Base-by-base conservation (phyloP, 2,797 vertebrate species). In the Champsocephalus gunnari region DNA sequence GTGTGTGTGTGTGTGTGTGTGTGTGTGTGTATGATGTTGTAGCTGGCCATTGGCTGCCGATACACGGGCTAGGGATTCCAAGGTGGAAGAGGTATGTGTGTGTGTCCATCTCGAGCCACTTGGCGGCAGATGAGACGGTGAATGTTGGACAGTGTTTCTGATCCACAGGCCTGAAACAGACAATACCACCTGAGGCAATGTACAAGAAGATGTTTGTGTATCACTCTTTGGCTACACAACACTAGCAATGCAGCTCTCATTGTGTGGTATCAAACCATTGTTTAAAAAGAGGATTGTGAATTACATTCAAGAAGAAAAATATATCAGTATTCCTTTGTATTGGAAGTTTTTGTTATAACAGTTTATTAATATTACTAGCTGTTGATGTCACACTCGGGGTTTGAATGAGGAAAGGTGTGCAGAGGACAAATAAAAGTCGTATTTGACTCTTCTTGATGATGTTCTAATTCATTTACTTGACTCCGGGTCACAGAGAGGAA, bases 61-160 rank as follows among this genome's bases (percentile, higher is more conserved):
- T 93, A 92, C 91, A 92, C 69, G 60, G 87, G 81, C 80, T 68
- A 49, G 86, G 89, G 92, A 92, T 91, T 93, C 92, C 92, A 93
- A 92, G 85, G 87, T 93, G 88, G 86, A 86, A 79, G 88, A 89
- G 89, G 86, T 90, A 82, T 90, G 82, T 66, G 57, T 81, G 75
- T 74, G 67, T 62, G 34, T 38, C 73, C 75, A 60, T 90, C 76
- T 77, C 63, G 55, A 85, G 87, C 89, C 84, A 88, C 80, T 88
- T 94, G 93, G 92, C 90, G 34, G 2, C 8, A 80, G 91, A 94
- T 93, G 80, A 93, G 82, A 93, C 85, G 73, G 75, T 75, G 75
- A 82, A 88, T 90, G 72, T 84, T 94, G 93, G 91, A 89, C 75
- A 14, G 80, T 75, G 51, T 81, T 78, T 89, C 8, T 73, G 79